Base-by-base conservation (phyloP, 2,797 vertebrate genomes). In the Lutjanus argentimaculatus region DNA sequence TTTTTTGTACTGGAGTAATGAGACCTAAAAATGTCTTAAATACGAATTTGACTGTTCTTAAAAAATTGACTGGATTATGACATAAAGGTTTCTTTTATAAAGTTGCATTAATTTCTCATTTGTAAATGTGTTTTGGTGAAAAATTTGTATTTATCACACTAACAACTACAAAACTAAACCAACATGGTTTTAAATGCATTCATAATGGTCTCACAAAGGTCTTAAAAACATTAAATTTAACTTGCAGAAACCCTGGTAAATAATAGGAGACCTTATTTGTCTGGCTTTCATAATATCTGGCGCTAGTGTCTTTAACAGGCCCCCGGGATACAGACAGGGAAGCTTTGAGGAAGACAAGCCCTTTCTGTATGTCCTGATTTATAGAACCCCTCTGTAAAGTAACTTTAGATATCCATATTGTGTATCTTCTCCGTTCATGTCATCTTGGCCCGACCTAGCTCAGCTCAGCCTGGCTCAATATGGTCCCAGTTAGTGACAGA, bases 331-430 rank as follows among this genome's bases (percentile, higher is more conserved):
- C 49, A 71, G 21, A 30, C 46, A 30, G 70, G 45, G 4, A n/a
- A 22, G n/a, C 73, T 69, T 65, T 55, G 69, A 81, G 81, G 59
- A 72, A 79, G 82, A 83, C 22, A 7, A 74, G 7, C 25, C 22
- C 21, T 58, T 67, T 79, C 70, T 30, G 56, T 67, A 80, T 22
- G 68, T 82, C 56, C 65, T 86, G 87, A 92, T 92, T 92, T 91
- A 89, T 85, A 82, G 70, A 69, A 51, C 59, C n/a, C 22, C 59
- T 81, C 56, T 78, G 57, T 77, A 15, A 81, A 81, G 88, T 86
- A 89, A 90, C 80, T 71, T 82, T 57, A 88, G 84, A 75, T 72
- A 77, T 87, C 85, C 74, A 69, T 82, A 89, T 84, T 87, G 80
- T 88, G 69, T 89, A 22, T 86, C 77, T 8, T 53, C 67, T 57